Conservation (phyloP, 1,140 invertebrate species). For the Metopolophium dirhodum region DNA sequence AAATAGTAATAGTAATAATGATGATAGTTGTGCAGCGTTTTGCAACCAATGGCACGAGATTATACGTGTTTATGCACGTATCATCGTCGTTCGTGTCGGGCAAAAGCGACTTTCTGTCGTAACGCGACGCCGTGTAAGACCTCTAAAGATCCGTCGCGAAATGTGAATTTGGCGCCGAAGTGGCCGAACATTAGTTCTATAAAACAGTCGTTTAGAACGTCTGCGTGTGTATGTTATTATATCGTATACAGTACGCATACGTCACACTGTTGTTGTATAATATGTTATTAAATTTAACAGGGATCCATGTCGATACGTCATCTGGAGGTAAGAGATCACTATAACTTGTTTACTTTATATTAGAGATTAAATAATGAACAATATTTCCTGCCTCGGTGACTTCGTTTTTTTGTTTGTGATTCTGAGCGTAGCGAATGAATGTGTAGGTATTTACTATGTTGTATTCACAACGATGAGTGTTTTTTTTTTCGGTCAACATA, state of each 20-base stretch:
- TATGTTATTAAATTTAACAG: neutral
- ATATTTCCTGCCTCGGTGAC: no score
- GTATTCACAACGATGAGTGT: no score
- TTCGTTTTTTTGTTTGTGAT: no score
- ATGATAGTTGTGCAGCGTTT: neutral
- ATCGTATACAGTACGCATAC: neutral
- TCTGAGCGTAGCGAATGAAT: no score
- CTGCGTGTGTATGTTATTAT: no score
- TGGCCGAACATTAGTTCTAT: neutral
- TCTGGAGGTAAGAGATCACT: neutral
- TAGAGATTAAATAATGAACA: neutral
- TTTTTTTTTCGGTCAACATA: no score
- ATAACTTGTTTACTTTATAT: neutral
- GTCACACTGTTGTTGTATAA: neutral
- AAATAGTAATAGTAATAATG: neutral
- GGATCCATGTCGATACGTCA: neutral
- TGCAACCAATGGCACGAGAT: neutral
- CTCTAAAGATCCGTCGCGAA: neutral
- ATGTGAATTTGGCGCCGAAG: constrained; percentile 1
- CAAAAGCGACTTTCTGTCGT: neutral
- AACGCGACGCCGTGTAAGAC: neutral
- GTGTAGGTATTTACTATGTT: no score
- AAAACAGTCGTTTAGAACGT: neutral
- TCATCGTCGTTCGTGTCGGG: neutral
- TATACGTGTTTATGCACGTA: neutral